These are phyloP conservation scores for Temnothorax ravouxi DNA, from an alignment of 2,888 invertebrate genomes.

Conservation along the genomic window DNA sequence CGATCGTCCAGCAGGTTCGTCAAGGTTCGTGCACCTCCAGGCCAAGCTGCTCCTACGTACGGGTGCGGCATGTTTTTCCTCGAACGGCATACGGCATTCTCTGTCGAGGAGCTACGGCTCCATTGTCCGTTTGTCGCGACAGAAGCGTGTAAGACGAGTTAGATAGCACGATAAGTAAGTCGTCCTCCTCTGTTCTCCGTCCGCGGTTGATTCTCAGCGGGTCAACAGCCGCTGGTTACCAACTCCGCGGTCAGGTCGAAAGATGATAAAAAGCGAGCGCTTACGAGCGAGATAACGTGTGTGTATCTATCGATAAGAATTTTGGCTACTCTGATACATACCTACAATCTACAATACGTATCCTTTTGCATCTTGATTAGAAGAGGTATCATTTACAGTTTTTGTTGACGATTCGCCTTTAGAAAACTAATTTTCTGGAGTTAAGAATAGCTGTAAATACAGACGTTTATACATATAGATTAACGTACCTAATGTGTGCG, in stretches of 20 bases:
- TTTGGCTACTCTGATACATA: neutral
- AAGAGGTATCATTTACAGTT: neutral
- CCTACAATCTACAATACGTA: too few species aligned
- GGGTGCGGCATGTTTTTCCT: neutral
- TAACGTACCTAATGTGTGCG: neutral
- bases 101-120: neutral
- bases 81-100: neutral
- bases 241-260: slow-evolving; percentile 44
- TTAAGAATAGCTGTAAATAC: neutral
- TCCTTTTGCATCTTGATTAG: neutral
- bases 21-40: slow-evolving; percentile 58
- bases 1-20: slow-evolving; percentile 59
- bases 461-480: neutral
- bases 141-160: neutral
- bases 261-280: neutral
- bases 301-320: neutral
- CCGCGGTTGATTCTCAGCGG: slow-evolving; percentile 22
- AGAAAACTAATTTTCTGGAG: neutral
- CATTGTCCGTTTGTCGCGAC: neutral
- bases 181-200: too few species aligned
- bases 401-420: too few species aligned
- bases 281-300: neutral
- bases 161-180: too few species aligned
- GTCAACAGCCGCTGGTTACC: slow-evolving; percentile 64
- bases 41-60: too few species aligned